Percentiles rank a stretch among this genome's conserved stretches.
Evolutionary conservation across 2,113 vertebrate species (phyloP).

Genomic region (Ciconia maguari): DNA sequence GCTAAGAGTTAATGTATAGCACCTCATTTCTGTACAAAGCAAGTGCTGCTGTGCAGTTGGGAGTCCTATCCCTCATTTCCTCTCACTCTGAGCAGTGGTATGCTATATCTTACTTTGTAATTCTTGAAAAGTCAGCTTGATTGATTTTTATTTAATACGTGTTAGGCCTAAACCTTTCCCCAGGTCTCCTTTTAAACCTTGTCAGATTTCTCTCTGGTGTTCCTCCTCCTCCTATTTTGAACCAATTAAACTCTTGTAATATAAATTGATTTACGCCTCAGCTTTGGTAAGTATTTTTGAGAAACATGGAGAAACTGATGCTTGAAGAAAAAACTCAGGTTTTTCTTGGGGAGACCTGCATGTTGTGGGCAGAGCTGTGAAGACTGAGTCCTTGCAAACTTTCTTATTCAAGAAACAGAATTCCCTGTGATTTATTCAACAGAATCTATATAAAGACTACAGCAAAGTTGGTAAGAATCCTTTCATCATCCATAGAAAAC

Average conservation of each 20-base stretch:
- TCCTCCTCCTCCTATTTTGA: background rate
- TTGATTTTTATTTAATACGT: slow-evolving; percentile 34
- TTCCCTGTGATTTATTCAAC: background rate
- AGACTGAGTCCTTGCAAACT: background rate
- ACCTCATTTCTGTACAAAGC: background rate
- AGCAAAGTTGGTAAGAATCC: background rate
- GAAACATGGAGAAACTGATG: background rate
- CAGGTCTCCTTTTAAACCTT: slow-evolving; percentile 30
- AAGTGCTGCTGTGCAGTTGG: background rate
- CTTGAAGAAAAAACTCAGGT: background rate
- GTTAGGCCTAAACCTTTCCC: background rate
- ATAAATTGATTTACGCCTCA: background rate
- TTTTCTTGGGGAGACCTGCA: background rate
- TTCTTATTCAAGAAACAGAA: background rate
- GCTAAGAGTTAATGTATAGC: background rate
- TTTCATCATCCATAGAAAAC: background rate
- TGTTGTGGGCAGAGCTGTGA: background rate
- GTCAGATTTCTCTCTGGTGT: background rate
- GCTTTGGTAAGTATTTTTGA: slow-evolving; percentile 1
- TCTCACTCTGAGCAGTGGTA: background rate
- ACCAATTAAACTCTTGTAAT: background rate
- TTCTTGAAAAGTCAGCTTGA: background rate
- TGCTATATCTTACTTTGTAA: background rate
- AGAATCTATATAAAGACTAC: background rate
- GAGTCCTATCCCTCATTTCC: background rate